These are phyloP conservation scores for Choristoneura fumiferana DNA, from an alignment of 1,140 invertebrate species.

Conservation along the genomic window DNA sequence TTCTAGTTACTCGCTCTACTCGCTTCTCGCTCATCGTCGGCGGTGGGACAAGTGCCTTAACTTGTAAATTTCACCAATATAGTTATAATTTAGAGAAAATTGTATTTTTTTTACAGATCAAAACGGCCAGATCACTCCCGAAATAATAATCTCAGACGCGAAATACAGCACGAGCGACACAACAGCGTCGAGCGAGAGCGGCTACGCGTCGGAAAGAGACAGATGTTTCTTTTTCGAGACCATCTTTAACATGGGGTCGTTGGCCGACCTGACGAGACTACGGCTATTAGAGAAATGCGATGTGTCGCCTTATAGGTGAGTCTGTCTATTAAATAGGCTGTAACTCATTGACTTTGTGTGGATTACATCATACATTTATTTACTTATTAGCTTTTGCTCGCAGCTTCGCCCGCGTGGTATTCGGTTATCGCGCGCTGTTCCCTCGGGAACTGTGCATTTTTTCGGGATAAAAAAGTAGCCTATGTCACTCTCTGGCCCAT, in stretches of 20 bases:
- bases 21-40: too few species aligned
- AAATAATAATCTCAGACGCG: constrained; percentile 38
- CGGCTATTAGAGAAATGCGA: constrained; percentile 64
- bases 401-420: too few species aligned
- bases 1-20: too few species aligned
- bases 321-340: constrained; percentile 18
- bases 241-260: constrained; percentile 59
- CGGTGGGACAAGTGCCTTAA: too few species aligned
- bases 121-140: constrained; percentile 38
- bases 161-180: constrained; percentile 43
- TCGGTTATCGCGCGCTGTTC: too few species aligned
- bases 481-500: too few species aligned
- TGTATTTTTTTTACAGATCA: constrained; percentile 20
- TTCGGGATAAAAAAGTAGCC: too few species aligned
- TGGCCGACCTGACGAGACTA: constrained; percentile 57
- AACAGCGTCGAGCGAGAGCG: constrained; percentile 40
- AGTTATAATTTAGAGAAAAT: too few species aligned
- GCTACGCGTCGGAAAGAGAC: constrained; percentile 31
- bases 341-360: background rate
- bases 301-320: constrained; percentile 78
- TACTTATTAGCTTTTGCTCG: too few species aligned
- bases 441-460: too few species aligned
- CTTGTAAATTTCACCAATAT: too few species aligned
- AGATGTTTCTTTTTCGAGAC: constrained; percentile 30
- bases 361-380: too few species aligned